A percentile compares a stretch with the other conserved stretches of the same genome.
Conservation (phyloP, 2,888 invertebrate species). For the Phasia obesa region DNA sequence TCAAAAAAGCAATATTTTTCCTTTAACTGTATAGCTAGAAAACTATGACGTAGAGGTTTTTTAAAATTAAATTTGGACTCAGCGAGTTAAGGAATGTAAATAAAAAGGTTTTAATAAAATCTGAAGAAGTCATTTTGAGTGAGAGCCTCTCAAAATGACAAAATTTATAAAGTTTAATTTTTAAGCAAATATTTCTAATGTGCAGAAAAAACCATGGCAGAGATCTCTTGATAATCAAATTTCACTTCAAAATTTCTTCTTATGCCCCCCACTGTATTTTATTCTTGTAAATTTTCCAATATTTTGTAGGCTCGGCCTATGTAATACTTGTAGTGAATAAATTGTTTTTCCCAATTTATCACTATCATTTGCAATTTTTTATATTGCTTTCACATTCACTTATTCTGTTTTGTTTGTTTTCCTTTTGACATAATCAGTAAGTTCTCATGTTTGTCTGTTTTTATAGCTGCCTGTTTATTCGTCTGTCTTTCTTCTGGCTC, state of each 20-base stretch:
- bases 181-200: too few relatives aligned
- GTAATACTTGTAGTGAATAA: neutral
- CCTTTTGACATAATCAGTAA: neutral
- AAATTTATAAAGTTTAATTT: too few relatives aligned
- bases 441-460: slow-evolving; percentile 29
- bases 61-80: too few relatives aligned
- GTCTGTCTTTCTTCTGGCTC: slow-evolving; percentile 13
- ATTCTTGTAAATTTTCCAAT: neutral
- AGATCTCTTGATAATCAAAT: neutral
- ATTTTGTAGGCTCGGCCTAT: slow-evolving; percentile 14
- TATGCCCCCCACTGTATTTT: neutral
- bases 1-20: too few relatives aligned
- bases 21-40: too few relatives aligned
- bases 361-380: slow-evolving; percentile 22
- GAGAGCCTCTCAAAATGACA: too few relatives aligned
- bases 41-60: too few relatives aligned
- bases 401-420: neutral
- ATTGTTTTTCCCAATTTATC: slow-evolving; percentile 55
- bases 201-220: too few relatives aligned
- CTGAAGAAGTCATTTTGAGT: too few relatives aligned
- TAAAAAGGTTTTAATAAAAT: too few relatives aligned
- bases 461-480: neutral
- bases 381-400: slow-evolving; percentile 20
- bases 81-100: too few relatives aligned
- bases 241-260: neutral